Percentiles rank a stretch among this genome's conserved stretches.
Conservation (phyloP, 2,113 vertebrate genomes). For the Bagarius yarrelli region DNA sequence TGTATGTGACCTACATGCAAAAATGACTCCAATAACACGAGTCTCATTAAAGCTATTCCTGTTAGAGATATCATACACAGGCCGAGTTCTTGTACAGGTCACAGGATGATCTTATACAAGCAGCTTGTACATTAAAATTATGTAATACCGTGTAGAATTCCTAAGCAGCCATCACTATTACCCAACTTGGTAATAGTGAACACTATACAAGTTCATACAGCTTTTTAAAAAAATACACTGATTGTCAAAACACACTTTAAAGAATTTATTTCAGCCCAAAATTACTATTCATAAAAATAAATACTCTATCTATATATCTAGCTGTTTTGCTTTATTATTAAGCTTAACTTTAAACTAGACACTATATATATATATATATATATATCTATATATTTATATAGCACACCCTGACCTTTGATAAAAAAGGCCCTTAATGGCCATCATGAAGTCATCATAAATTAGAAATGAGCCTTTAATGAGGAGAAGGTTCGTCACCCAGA, state of each 20-base stretch:
- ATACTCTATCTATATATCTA: background rate
- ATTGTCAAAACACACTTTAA: background rate
- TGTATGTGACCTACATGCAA: conserved; percentile 30
- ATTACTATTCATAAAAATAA: background rate
- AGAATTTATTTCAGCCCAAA: background rate
- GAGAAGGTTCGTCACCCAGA: conserved; percentile 13
- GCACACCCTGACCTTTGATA: background rate
- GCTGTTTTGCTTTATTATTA: background rate
- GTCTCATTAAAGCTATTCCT: background rate
- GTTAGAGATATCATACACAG: background rate
- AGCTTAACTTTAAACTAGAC: too few species aligned
- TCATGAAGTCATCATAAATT: background rate
- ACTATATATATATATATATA: too few species aligned
- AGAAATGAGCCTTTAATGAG: background rate
- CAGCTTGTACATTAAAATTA: background rate
- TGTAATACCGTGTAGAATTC: background rate
- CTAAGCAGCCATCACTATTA: background rate
- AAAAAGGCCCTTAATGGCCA: background rate
- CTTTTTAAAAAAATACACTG: background rate
- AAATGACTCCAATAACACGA: conserved; percentile 39
- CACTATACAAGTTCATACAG: background rate
- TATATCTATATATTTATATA: background rate
- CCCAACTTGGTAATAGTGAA: background rate
- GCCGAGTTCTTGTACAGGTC: background rate
- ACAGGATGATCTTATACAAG: background rate